Evolutionary conservation across 2,113 vertebrate species (phyloP).

Genomic region (Hemiprocne comata): DNA sequence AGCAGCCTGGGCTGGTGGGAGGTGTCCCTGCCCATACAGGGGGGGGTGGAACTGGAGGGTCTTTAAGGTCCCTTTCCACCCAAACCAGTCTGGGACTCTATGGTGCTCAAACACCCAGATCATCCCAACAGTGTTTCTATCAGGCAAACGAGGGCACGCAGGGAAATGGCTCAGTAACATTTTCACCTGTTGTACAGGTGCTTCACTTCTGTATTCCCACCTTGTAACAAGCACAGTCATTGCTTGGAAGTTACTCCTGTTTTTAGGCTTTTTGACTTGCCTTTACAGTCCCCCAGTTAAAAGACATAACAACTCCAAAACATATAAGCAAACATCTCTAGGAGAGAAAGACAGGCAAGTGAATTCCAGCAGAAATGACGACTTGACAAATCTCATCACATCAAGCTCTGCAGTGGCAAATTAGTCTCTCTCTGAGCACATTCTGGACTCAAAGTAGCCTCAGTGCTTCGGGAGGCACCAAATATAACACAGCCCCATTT

Average conservation of each 20-base stretch:
- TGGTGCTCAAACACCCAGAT: no score
- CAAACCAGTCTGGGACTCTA: no score
- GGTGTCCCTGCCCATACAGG: no score
- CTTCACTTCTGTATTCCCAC: neutral
- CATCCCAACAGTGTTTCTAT: no score
- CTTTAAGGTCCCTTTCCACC: no score
- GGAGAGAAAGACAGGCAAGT: neutral
- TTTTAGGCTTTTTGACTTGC: neutral
- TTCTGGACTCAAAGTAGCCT: constrained; percentile 38
- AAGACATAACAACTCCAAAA: neutral
- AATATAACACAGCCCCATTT: constrained; percentile 50
- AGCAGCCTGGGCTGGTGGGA: no score
- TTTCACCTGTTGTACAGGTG: rapidly evolving
- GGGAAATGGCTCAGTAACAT: rapidly evolving
- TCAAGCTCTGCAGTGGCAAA: constrained; percentile 4
- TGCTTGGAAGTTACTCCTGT: neutral
- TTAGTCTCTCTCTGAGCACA: constrained; percentile 36
- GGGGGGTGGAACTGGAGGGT: no score
- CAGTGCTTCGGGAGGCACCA: constrained; percentile 32
- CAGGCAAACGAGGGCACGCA: no score
- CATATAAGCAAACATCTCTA: neutral
- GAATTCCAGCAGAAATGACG: neutral
- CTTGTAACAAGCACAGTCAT: neutral
- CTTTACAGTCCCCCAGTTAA: neutral
- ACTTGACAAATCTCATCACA: constrained; percentile 34